Conservation (phyloP, 2,888 invertebrate genomes). For the Tetranychus piercei region DNA sequence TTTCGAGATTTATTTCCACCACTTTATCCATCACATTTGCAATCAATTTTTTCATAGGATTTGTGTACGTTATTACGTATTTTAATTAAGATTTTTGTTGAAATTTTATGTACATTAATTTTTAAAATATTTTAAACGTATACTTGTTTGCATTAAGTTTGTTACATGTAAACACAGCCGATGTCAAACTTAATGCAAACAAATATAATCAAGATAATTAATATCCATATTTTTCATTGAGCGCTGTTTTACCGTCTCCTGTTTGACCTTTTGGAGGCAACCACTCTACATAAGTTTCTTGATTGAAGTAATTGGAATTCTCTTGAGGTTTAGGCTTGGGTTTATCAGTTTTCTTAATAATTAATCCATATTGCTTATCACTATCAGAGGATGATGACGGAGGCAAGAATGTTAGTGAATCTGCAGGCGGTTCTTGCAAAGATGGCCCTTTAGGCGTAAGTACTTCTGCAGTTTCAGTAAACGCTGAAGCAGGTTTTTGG, state of each 20-base stretch:
- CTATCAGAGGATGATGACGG: neutral
- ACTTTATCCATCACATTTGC: no score
- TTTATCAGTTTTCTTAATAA: neutral
- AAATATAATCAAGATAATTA: neutral
- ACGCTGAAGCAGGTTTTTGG: neutral
- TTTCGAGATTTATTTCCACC: no score
- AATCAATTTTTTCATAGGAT: no score
- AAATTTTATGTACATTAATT: no score
- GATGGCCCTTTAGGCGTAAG: neutral
- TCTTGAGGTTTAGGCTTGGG: slow-evolving; percentile 8
- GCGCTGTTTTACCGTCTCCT: slow-evolving; percentile 22
- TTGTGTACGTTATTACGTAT: no score
- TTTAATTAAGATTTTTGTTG: no score
- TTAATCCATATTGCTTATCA: neutral
- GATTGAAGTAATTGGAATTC: slow-evolving; percentile 10
- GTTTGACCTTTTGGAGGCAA: slow-evolving; percentile 20
- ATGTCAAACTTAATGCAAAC: no score
- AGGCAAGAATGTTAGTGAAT: neutral
- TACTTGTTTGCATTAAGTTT: no score
- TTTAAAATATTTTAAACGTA: no score
- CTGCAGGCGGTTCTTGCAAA: neutral
- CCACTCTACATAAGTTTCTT: slow-evolving; percentile 18
- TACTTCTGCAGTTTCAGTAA: neutral
- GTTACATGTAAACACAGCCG: no score
- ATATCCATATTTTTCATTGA: slow-evolving; percentile 23